phyloP scores from a whole-genome alignment of 1,140 invertebrate species.

The Ceratina japonica region DNA sequence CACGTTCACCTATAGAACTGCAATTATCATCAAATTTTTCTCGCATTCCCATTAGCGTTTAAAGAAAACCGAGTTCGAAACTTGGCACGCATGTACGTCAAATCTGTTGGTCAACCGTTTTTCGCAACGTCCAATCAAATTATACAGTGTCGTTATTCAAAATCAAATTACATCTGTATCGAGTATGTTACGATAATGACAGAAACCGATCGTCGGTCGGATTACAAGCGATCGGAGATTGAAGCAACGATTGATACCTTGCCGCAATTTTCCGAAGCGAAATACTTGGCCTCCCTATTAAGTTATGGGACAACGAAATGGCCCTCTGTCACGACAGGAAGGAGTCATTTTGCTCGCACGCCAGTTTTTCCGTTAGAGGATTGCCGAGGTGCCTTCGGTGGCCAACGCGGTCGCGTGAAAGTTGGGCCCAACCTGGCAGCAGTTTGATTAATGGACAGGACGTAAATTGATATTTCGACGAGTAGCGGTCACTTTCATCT shows the following conservation, averaged over 20 bases:
- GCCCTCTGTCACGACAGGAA: constrained; percentile 35
- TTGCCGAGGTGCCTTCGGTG: no score
- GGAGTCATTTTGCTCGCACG: constrained; percentile 27
- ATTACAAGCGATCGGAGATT: constrained; percentile 18
- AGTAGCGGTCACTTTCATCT: no score
- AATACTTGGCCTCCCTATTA: neutral
- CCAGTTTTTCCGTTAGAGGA: neutral
- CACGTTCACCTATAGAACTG: no score
- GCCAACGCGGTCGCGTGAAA: no score
- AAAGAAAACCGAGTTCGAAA: no score
- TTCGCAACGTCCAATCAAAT: constrained; percentile 17
- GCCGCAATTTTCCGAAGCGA: constrained; percentile 15
- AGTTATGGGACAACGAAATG: constrained; percentile 23
- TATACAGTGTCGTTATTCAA: constrained; percentile 24
- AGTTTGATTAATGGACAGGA: no score
- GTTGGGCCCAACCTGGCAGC: no score
- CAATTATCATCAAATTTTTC: no score
- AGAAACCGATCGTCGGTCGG: constrained; percentile 32
- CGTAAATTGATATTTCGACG: no score
- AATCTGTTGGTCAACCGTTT: neutral
- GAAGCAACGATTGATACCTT: neutral
- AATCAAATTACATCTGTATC: constrained; percentile 30
- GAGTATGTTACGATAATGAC: neutral
- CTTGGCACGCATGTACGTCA: no score
- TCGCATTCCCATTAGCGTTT: no score